A percentile compares a stretch with the other conserved stretches of the same genome.
Evolutionary conservation across 2,113 vertebrate genomes (phyloP).

Genomic region (Sarotherodon lohbergeri): DNA sequence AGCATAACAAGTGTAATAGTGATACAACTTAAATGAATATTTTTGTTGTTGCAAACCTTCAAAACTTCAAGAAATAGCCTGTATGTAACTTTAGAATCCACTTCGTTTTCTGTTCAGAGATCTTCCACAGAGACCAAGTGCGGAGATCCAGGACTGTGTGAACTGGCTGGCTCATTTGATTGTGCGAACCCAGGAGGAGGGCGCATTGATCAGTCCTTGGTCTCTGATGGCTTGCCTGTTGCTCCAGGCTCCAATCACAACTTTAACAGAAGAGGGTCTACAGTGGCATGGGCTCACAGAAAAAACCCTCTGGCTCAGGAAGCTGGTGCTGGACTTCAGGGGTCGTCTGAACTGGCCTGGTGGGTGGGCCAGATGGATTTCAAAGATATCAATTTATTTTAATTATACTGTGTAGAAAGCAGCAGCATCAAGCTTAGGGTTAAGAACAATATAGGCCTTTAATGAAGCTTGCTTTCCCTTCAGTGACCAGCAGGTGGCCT

Average conservation of each 20-base stretch:
- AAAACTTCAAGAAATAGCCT: neutral
- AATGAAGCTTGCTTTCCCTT: neutral
- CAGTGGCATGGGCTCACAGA: conserved; percentile 74
- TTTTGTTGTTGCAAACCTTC: neutral
- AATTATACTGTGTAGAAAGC: neutral
- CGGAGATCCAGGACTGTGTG: conserved; percentile 80
- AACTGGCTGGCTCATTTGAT: conserved; percentile 80
- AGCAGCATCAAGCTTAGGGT: neutral
- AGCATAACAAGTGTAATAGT: neutral
- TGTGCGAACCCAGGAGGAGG: conserved; percentile 83
- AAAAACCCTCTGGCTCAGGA: conserved; percentile 83
- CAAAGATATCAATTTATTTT: neutral
- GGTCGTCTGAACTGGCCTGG: conserved; percentile 80
- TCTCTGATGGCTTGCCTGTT: conserved; percentile 79
- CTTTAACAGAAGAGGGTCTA: conserved; percentile 65
- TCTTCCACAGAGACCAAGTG: conserved; percentile 80
- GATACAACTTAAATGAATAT: neutral
- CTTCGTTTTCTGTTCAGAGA: conserved; percentile 66
- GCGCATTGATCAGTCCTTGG: conserved; percentile 83
- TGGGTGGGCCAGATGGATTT: neutral
- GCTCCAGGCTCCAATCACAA: conserved; percentile 71
- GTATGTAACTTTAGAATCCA: neutral
- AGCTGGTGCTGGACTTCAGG: conserved; percentile 77
- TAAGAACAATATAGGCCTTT: neutral
- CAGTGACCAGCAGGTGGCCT: conserved; percentile 20